Conservation (phyloP, 2,888 invertebrate genomes). For the Arctia plantaginis region DNA sequence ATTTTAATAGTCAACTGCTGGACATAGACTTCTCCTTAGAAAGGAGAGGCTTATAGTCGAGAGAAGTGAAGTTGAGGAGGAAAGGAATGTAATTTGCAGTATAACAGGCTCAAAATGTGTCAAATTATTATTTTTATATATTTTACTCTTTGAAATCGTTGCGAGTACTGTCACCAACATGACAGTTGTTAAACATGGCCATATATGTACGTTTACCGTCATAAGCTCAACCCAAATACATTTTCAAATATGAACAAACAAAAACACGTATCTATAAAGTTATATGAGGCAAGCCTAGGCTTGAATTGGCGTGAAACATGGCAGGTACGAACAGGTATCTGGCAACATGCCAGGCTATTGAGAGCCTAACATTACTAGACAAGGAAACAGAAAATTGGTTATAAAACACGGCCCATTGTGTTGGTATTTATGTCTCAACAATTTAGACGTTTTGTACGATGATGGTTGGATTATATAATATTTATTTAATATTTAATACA, state of each 20-base stretch:
- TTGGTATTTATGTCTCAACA: slow-evolving; percentile 24
- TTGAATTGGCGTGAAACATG: slow-evolving; percentile 43
- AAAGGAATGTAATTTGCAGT: too few relatives aligned
- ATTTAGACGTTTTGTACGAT: slow-evolving; percentile 23
- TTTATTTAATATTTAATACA: too few relatives aligned
- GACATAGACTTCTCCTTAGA: too few relatives aligned
- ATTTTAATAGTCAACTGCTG: too few relatives aligned
- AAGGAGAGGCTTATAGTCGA: too few relatives aligned
- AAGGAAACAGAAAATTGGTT: slow-evolving; percentile 43
- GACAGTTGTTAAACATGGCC: neutral
- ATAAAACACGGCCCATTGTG: slow-evolving; percentile 30
- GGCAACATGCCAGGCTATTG: slow-evolving; percentile 43
- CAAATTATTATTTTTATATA: too few relatives aligned
- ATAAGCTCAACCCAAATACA: neutral
- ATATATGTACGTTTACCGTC: neutral
- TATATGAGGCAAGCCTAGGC: slow-evolving; percentile 12
- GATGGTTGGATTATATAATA: slow-evolving; percentile 3
- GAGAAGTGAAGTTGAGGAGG: too few relatives aligned
- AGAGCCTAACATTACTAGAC: slow-evolving; percentile 38
- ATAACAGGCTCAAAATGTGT: too few relatives aligned
- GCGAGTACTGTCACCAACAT: neutral
- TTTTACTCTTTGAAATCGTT: neutral
- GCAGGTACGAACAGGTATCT: slow-evolving; percentile 50
- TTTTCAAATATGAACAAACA: neutral
- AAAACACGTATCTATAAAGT: slow-evolving; percentile 13